Evolutionary conservation across 2,113 vertebrate genomes (phyloP), one percentile per base, ranked within the genome.

Genomic region (Lagopus muta): DNA sequence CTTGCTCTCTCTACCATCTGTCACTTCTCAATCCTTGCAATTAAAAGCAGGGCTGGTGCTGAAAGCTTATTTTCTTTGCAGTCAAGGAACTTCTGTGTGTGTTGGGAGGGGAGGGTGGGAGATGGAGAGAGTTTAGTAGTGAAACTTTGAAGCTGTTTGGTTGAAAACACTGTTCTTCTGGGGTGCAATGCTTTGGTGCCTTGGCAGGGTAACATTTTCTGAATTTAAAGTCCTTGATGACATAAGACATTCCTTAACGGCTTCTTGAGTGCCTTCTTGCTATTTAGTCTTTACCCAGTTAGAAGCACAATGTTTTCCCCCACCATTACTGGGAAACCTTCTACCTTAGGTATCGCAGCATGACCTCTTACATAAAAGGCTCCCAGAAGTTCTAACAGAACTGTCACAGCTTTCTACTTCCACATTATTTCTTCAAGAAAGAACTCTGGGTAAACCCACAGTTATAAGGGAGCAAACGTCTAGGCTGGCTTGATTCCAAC

Each of bases 1-100:
- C 76, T 92, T 94, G 94, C 81, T 93, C 94, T 79, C 91, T 94
- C 84, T 76, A 73, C 96, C 94, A 91, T 97, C 95, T 97, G 95
- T 94, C 91, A 61, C 88, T 85, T 58, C 83, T 74, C 86, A 81
- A 93, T 57, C 94, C 92, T 88, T 83, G 62, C 92, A 90, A 77
- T 94, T 94, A 94, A 83, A 95, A 82, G 89, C 82, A 86, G 90
- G 86, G 92, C 89, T 73, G 77, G 79, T 89, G 88, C 89, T 87
- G 90, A 34, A 70, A 72, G 38, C 70, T 75, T 57, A 3, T 60
- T 84, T 93, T 69, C 34, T n/a, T 69, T 75, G 22, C n/a, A 22
- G 19, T 38, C n/a, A 55, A 40, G 54, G 55, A 32, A 52, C 21
- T 4, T 66, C 47, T 36, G 16, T 74, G 77, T 54, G 38, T 54